Evolutionary conservation across 2,888 invertebrate genomes (phyloP).

Genomic region (Stenichneumon culpator): DNA sequence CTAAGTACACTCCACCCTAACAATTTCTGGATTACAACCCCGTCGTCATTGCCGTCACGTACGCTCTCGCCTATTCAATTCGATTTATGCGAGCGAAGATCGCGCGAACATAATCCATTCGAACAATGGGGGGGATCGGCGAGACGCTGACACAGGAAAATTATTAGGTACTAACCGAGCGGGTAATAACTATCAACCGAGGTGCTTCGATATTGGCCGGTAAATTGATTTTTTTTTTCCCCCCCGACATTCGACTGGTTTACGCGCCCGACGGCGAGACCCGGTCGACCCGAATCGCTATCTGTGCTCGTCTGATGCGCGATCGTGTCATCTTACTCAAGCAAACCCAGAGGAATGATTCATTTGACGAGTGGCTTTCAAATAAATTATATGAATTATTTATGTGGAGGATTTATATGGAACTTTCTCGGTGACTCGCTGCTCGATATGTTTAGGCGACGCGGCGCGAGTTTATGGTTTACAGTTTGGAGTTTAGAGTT

Average conservation of each 20-base stretch:
- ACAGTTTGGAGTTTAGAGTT: too few relatives aligned
- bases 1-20: conserved; percentile 37
- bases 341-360: background rate
- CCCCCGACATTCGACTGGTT: conserved; percentile 9
- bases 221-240: conserved; percentile 11
- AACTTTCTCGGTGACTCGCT: too few relatives aligned
- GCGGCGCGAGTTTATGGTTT: too few relatives aligned
- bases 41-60: conserved; percentile 6
- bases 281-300: background rate
- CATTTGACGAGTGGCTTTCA: background rate
- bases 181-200: conserved; percentile 22
- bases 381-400: too few relatives aligned
- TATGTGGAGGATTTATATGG: too few relatives aligned
- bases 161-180: conserved; percentile 36
- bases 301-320: background rate
- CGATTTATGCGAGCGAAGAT: conserved; percentile 39
- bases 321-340: background rate
- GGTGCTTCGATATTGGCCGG: conserved; percentile 19
- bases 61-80: conserved; percentile 37
- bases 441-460: too few relatives aligned
- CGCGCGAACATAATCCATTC: conserved; percentile 39
- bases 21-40: conserved; percentile 46
- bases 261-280: background rate
- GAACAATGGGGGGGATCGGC: conserved; percentile 41
- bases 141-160: conserved; percentile 47